Percentiles rank a stretch among this genome's conserved stretches.
These are phyloP conservation scores for Sinocyclocheilus anophthalmus DNA, from an alignment of 2,113 vertebrate genomes.

Conservation along the genomic window DNA sequence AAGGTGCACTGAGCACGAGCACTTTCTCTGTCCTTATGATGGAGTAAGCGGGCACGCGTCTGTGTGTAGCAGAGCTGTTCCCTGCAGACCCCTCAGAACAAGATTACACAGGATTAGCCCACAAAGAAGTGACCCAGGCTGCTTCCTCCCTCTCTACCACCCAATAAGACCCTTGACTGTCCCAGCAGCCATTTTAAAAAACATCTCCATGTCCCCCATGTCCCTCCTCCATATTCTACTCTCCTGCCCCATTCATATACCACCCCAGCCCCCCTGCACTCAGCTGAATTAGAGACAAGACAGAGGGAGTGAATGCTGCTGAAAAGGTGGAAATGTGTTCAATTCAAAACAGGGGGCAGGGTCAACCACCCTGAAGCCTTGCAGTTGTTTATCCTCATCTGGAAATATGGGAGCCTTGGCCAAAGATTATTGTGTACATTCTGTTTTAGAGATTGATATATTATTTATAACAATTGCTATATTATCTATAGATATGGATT, in stretches of 20 bases:
- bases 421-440: background rate
- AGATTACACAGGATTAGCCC: constrained; percentile 79
- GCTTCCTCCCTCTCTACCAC: constrained; percentile 61
- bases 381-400: constrained; percentile 1
- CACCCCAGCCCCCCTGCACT: constrained; percentile 34
- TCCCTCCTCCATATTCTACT: background rate
- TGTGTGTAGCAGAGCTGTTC: constrained; percentile 13
- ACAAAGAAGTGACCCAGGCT: constrained; percentile 71
- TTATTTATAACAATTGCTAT: background rate
- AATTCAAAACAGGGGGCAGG: background rate
- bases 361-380: constrained; percentile 7
- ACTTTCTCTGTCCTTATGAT: constrained; percentile 45
- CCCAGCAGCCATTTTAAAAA: constrained; percentile 55
- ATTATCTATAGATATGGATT: background rate
- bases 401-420: background rate
- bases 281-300: constrained; percentile 27
- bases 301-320: background rate
- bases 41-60: background rate
- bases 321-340: constrained; percentile 27
- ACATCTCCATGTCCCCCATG: constrained; percentile 1
- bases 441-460: background rate
- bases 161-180: constrained; percentile 37
- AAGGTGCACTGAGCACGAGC: constrained; percentile 32
- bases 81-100: constrained; percentile 63
- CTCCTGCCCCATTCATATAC: constrained; percentile 12